phyloP scores from a whole-genome alignment of 2,113 vertebrate genomes.

The Oreochromis niloticus region DNA sequence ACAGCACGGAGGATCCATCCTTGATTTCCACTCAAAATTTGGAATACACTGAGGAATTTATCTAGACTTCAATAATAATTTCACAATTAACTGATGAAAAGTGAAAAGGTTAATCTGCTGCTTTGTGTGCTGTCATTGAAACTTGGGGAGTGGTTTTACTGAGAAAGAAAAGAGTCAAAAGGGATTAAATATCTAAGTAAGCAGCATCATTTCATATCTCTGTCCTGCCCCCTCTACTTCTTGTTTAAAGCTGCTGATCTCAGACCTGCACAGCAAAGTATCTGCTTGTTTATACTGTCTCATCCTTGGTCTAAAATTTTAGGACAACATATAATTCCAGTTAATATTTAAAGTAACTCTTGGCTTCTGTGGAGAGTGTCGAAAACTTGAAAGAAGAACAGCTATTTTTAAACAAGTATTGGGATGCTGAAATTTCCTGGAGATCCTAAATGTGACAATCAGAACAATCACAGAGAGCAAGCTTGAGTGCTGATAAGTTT shows the following conservation, averaged over 20 bases:
- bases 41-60: too few species aligned
- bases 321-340: not conserved
- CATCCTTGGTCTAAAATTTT: not conserved
- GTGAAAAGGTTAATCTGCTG: not conserved
- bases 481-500: not conserved
- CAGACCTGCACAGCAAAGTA: not conserved
- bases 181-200: not conserved
- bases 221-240: not conserved
- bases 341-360: not conserved
- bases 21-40: not conserved
- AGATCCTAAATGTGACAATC: not conserved
- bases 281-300: not conserved
- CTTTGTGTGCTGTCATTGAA: not conserved
- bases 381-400: not conserved
- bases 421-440: not conserved
- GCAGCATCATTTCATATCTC: not conserved
- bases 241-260: not conserved
- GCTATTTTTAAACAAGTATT: not conserved
- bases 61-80: not conserved
- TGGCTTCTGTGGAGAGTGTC: not conserved
- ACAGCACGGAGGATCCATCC: not conserved
- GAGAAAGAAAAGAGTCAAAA: not conserved
- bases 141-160: not conserved
- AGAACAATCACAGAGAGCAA: not conserved
- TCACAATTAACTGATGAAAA: not conserved